Conservation (phyloP, 2,888 invertebrate genomes). For the Achlya flavicornis region DNA sequence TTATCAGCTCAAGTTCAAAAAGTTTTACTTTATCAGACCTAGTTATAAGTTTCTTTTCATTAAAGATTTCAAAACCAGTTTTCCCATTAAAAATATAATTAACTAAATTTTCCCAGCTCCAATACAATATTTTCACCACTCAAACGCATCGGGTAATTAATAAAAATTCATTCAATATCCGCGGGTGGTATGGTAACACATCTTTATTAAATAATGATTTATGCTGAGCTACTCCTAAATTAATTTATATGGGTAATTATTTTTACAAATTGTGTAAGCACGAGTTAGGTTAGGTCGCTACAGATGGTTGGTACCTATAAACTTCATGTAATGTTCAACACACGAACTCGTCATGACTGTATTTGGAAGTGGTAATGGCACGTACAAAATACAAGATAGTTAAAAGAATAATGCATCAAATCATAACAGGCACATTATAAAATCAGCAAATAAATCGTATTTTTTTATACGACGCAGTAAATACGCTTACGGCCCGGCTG, state of each 20-base stretch:
- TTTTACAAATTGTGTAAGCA: background rate
- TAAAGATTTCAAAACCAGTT: background rate
- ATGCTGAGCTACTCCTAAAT: conserved; percentile 22
- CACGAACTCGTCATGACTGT: background rate
- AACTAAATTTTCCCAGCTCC: background rate
- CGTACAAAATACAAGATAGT: background rate
- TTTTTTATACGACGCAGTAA: too few species aligned
- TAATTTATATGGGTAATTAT: conserved; percentile 30
- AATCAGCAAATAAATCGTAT: too few species aligned
- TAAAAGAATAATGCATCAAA: background rate
- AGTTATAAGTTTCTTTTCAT: background rate
- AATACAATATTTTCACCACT: background rate
- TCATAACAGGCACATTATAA: too few species aligned
- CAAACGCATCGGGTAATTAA: conserved; percentile 22
- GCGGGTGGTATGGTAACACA: conserved; percentile 32
- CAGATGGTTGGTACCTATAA: background rate
- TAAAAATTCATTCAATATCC: conserved; percentile 28
- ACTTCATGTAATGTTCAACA: background rate
- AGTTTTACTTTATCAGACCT: background rate
- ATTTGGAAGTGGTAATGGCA: background rate
- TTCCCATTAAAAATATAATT: too few species aligned
- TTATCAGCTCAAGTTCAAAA: too few species aligned
- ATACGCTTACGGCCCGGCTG: too few species aligned
- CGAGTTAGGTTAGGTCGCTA: background rate
- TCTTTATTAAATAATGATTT: conserved; percentile 36